Conservation (phyloP, 2,113 vertebrate genomes). For the Scartelaos histophorus region DNA sequence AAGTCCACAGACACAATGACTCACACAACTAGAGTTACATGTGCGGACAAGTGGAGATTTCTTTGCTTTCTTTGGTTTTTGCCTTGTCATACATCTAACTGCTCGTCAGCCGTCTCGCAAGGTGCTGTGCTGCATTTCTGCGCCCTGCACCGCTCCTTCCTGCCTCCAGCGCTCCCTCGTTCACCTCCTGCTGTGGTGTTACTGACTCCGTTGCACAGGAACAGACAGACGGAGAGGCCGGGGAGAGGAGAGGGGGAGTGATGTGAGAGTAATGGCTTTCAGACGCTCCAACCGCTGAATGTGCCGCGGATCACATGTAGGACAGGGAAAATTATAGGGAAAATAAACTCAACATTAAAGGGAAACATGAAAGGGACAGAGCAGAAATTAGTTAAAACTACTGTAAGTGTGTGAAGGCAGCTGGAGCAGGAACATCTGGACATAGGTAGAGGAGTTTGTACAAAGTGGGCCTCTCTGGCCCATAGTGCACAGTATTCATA, state of each 20-base stretch:
- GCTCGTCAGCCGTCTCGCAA: conserved; percentile 29
- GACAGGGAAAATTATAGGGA: not conserved
- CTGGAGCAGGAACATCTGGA: conserved; percentile 3
- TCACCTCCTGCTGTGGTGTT: conserved; percentile 73
- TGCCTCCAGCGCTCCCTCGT: conserved; percentile 62
- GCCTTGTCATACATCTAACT: not conserved
- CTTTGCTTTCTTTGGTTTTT: conserved; percentile 7
- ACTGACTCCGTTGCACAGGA: conserved; percentile 68
- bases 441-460: not conserved
- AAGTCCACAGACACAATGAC: conserved; percentile 40
- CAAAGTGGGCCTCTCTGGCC: not conserved
- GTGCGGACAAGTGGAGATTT: not conserved
- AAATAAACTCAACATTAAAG: conserved; percentile 10
- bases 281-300: conserved; percentile 38
- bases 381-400: conserved; percentile 7
- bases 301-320: conserved; percentile 27
- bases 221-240: conserved; percentile 61
- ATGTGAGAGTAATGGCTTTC: conserved; percentile 45
- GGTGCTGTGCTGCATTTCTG: conserved; percentile 56
- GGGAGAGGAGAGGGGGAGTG: conserved; percentile 22
- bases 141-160: conserved; percentile 54
- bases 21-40: conserved; percentile 26
- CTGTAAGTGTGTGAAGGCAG: conserved; percentile 4
- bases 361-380: conserved; percentile 6
- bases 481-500: not conserved